phyloP scores from a whole-genome alignment of 2,797 vertebrate species.

The Enteromius mattozi region DNA sequence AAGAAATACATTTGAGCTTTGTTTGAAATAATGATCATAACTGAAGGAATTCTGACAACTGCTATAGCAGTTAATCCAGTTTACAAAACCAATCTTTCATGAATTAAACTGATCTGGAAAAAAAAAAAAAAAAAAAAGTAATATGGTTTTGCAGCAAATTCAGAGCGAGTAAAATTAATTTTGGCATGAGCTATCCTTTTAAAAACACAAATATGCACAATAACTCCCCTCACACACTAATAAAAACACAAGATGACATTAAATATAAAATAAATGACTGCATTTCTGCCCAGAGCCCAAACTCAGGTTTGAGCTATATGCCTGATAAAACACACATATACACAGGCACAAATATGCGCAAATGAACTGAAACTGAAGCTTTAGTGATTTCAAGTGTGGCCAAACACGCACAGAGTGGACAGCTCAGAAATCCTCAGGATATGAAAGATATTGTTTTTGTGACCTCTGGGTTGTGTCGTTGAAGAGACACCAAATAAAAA shows the following conservation, averaged over 20 bases:
- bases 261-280: constrained; percentile 29
- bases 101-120: not conserved
- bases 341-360: not conserved
- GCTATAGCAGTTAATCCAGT: not conserved
- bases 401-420: not conserved
- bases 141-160: not conserved
- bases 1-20: not conserved
- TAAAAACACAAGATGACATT: constrained; percentile 2
- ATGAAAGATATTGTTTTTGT: constrained; percentile 42
- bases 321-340: not conserved
- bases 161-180: not conserved
- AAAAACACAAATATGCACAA: not conserved
- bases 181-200: not conserved
- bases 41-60: not conserved
- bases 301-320: not conserved
- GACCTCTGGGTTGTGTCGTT: constrained; percentile 26
- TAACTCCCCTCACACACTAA: not conserved
- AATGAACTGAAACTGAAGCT: not conserved
- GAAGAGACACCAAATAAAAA: constrained; percentile 41
- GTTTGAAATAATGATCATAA: not conserved
- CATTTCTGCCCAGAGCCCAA: not conserved
- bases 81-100: not conserved
- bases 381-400: constrained; percentile 24
- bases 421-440: constrained; percentile 35
- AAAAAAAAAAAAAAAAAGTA: too few species aligned